Evolutionary conservation across 2,888 invertebrate species (phyloP).

Genomic region (Polymixis lichenea): DNA sequence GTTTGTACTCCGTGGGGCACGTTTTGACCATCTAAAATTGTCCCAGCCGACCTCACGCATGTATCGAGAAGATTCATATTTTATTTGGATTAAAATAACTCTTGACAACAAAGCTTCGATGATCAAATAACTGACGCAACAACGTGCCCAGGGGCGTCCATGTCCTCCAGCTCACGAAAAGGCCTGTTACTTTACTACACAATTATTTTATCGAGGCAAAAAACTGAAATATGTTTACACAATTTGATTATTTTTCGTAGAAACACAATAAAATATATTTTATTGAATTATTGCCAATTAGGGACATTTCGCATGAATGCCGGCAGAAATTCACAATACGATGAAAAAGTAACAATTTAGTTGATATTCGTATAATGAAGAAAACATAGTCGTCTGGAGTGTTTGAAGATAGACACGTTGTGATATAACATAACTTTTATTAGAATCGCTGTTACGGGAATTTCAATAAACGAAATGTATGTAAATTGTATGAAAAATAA

Average conservation of each 20-base stretch:
- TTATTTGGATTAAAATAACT: neutral
- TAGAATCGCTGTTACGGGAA: constrained; percentile 26
- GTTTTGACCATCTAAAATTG: neutral
- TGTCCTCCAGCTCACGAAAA: neutral
- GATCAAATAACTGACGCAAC: neutral
- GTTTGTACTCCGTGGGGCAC: too few species aligned
- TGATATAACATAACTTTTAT: constrained; percentile 39
- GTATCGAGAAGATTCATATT: neutral
- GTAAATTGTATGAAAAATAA: constrained; percentile 30
- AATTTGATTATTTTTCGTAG: constrained; percentile 6
- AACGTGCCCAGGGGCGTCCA: too few species aligned
- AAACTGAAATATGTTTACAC: neutral
- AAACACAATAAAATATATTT: constrained; percentile 1
- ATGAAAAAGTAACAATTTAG: constrained; percentile 21
- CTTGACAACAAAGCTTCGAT: neutral
- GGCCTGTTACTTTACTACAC: neutral
- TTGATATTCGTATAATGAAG: constrained; percentile 5
- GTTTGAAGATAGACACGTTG: constrained; percentile 14
- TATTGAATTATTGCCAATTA: constrained; percentile 33
- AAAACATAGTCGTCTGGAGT: constrained; percentile 2
- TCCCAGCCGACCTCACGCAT: neutral
- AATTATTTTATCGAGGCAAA: constrained; percentile 3
- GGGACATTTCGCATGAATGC: constrained; percentile 8
- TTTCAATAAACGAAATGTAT: constrained; percentile 46
- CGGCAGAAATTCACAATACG: neutral